Evolutionary conservation across 2,888 invertebrate genomes (phyloP).

Genomic region (Rhingia rostrata): DNA sequence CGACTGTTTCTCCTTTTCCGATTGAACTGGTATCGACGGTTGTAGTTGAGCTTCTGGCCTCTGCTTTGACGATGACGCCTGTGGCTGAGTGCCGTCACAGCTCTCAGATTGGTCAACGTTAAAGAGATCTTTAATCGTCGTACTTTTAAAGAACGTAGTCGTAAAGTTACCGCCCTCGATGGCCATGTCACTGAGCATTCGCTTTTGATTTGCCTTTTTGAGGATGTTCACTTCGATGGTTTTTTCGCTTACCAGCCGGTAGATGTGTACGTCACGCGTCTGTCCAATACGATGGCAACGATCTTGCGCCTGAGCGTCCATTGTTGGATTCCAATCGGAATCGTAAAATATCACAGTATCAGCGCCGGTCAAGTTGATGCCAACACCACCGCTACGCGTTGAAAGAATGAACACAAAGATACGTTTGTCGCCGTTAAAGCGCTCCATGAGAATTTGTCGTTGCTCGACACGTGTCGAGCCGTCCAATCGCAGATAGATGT

Average conservation of each 20-base stretch:
- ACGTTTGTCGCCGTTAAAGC: slow-evolving; percentile 96
- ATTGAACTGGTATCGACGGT: slow-evolving; percentile 74
- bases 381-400: slow-evolving; percentile 98
- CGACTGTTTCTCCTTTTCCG: slow-evolving; percentile 85
- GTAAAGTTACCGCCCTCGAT: slow-evolving; percentile 99
- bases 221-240: slow-evolving; percentile 99
- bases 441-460: slow-evolving; percentile 96
- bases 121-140: slow-evolving; percentile 97
- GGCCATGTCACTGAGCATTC: slow-evolving; percentile 96
- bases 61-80: slow-evolving; percentile 74
- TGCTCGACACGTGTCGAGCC: slow-evolving; percentile 98
- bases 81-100: slow-evolving; percentile 68
- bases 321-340: slow-evolving; percentile 99
- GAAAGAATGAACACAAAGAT: slow-evolving; percentile 99
- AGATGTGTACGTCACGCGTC: slow-evolving; percentile 99
- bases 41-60: slow-evolving; percentile 74
- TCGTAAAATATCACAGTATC: slow-evolving; percentile 99
- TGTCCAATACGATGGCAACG: slow-evolving; percentile 99
- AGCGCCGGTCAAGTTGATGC: slow-evolving; percentile 98
- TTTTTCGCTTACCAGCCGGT: slow-evolving; percentile 97
- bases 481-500: slow-evolving; percentile 97
- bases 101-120: slow-evolving; percentile 87
- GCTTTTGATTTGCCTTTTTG: slow-evolving; percentile 99
- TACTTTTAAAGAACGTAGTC: slow-evolving; percentile 95
- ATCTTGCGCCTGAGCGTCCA: slow-evolving; percentile 99